Evolutionary conservation across 2,113 vertebrate species (phyloP), one percentile per base, ranked within the genome.

Genomic region (Polyodon spathula): DNA sequence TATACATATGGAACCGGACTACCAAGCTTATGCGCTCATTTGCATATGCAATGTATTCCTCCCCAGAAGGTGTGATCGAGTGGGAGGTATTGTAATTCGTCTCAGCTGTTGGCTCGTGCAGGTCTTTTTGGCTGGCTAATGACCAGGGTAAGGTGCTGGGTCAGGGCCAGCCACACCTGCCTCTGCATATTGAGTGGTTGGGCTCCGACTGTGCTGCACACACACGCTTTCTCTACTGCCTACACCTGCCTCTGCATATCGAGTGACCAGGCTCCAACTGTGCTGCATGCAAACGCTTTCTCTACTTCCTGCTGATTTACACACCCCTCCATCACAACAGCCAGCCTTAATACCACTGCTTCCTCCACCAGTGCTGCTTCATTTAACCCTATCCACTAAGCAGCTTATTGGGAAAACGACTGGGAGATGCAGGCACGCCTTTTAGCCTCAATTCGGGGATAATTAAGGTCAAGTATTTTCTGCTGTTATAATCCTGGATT

Each of bases 21-120:
- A 74, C 74, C 71, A 75, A 56, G 55, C 76, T 74, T 66, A 74
- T 74, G 72, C 77, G 76, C 81, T 81, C 77, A 92, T 93, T 88
- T 88, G 83, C 88, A 92, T 92, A 82, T 78, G 84, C 85, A 88
- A 87, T 71, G 81, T 83, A 81, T 78, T 78, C 73, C 69, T 65
- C 68, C 64, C 58, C 68, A 74, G 60, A 78, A 76, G 70, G 76
- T 74, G 75, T 10, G 54, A 80, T 73, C 67, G 66, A 71, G 64
- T 50, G 69, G 69, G 63, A 73, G 75, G 76, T 51, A 56, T 66
- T 69, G 74, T 73, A 61, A 71, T 78, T 78, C 68, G 53, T 74
- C 75, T 81, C 74, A 75, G 77, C 76, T 79, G 78, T 74, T 75
- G 76, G 67, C 68, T 73, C 63, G 42, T 56, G 46, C 56, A 40